Percentiles rank a stretch among this genome's conserved stretches.
Conservation (phyloP, 2,797 vertebrate species). For the Iguana delicatissima region DNA sequence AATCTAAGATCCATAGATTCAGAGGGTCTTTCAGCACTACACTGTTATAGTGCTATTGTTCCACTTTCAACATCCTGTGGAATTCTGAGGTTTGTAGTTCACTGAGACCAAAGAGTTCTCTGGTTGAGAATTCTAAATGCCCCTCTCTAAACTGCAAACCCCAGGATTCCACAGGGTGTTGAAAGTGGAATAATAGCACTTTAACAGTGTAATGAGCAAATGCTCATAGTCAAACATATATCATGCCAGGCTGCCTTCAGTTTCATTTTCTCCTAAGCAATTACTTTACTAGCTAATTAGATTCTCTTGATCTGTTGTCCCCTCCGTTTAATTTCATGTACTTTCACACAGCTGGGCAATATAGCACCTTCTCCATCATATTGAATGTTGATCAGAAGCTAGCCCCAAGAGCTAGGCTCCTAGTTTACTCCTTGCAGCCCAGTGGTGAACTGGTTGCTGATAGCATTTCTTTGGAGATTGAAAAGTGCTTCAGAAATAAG, state of each 20-base stretch:
- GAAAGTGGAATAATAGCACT: no score
- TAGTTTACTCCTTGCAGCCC: conserved; percentile 85
- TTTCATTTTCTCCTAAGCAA: background rate
- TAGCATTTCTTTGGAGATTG: conserved; percentile 77
- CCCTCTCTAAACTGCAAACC: no score
- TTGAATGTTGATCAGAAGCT: conserved; percentile 72
- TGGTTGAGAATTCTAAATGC: no score
- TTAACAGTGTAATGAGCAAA: no score
- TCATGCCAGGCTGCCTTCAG: background rate
- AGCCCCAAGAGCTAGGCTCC: conserved; percentile 76
- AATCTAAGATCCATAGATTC: no score
- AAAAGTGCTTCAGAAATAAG: conserved; percentile 88
- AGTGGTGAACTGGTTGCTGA: conserved; percentile 85
- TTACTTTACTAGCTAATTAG: background rate
- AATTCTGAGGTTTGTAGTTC: no score
- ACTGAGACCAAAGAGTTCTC: no score
- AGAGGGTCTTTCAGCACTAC: no score
- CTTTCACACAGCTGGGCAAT: conserved; percentile 71
- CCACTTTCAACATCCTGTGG: no score
- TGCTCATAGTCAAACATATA: background rate
- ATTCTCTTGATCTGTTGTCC: conserved; percentile 9
- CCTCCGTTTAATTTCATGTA: background rate
- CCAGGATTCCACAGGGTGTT: no score
- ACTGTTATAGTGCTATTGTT: no score
- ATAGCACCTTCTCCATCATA: conserved; percentile 72